Conservation (phyloP, 1,140 invertebrate genomes). For the Lepidostoma basale region DNA sequence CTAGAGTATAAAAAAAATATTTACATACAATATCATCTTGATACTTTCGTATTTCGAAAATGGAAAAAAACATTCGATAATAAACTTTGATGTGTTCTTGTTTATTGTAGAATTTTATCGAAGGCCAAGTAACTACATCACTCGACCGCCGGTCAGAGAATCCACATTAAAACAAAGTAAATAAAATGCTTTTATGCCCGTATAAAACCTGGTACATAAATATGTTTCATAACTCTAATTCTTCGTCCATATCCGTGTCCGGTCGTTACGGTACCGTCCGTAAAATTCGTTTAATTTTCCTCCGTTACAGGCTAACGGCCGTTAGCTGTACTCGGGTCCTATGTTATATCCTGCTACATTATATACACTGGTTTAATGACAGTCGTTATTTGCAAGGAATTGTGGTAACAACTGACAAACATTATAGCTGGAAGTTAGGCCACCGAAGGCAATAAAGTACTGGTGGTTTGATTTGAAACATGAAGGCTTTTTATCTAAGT, state of each 20-base stretch:
- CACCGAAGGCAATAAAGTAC: no score
- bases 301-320: conserved; percentile 1
- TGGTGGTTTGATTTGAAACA: no score
- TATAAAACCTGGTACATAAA: not conserved
- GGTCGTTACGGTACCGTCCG: not conserved
- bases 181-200: not conserved
- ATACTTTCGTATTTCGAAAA: no score
- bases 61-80: no score
- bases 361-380: conserved; percentile 14
- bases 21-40: no score
- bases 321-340: not conserved
- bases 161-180: not conserved
- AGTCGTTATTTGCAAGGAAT: conserved; percentile 13
- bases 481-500: no score
- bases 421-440: no score
- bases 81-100: no score
- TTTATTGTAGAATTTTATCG: no score
- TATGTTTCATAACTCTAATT: not conserved
- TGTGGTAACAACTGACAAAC: not conserved
- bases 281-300: conserved; percentile 9
- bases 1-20: no score
- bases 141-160: not conserved
- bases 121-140: no score
- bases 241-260: not conserved
- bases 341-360: not conserved